Evolutionary conservation across 2,888 invertebrate species (phyloP).

Genomic region (Mechanitis mazaeus): DNA sequence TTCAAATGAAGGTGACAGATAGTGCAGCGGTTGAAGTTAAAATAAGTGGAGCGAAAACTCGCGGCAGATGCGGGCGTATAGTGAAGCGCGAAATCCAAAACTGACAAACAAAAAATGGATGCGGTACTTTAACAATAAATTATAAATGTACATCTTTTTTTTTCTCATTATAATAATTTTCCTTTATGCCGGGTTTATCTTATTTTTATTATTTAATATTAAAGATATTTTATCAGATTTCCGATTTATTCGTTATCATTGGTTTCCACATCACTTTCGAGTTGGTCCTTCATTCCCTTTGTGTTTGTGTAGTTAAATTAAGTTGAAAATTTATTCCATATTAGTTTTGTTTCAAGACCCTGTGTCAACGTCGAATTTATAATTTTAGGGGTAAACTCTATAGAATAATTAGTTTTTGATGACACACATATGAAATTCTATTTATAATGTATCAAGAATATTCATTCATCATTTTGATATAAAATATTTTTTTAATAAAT

Average conservation of each 20-base stretch:
- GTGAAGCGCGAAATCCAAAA: conserved; percentile 55
- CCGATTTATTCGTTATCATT: conserved; percentile 43
- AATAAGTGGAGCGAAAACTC: conserved; percentile 36
- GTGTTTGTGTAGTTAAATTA: conserved; percentile 75
- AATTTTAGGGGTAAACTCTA: conserved; percentile 65
- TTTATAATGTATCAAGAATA: not conserved
- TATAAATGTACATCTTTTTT: no score
- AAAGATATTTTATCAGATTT: no score
- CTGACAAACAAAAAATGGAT: conserved; percentile 30
- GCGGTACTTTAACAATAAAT: conserved; percentile 26
- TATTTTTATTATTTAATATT: no score
- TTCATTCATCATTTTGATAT: no score
- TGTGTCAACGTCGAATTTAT: conserved; percentile 70
- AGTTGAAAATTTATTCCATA: conserved; percentile 76
- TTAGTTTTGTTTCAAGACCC: conserved; percentile 56
- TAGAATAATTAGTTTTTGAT: conserved; percentile 57
- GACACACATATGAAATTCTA: conserved; percentile 31
- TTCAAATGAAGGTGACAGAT: not conserved
- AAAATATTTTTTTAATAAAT: no score
- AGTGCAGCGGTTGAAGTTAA: conserved; percentile 30
- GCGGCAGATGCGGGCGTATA: conserved; percentile 58
- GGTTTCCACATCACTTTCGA: conserved; percentile 70
- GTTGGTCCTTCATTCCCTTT: conserved; percentile 67
- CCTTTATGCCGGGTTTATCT: no score
- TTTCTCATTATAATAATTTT: no score